phyloP scores from a whole-genome alignment of 2,797 vertebrate species.

The Sylvilagus floridanus region DNA sequence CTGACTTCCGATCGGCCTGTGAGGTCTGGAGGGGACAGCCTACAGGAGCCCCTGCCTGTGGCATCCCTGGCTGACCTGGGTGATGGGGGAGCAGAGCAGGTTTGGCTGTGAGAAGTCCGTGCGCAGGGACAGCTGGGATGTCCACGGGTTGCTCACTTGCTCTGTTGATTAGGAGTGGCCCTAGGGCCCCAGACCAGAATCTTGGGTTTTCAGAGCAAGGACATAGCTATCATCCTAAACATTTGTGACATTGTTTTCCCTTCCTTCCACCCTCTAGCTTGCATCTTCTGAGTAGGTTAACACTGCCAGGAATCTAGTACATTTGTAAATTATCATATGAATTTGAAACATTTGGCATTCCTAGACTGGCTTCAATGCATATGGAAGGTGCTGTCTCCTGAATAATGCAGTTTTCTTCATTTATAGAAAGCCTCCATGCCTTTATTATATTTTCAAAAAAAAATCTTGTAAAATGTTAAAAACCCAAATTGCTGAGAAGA shows the following conservation, averaged over 20 bases:
- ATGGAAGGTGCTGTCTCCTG: not conserved
- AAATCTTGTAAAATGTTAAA: not conserved
- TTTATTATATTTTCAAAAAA: slow-evolving; percentile 28
- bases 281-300: not conserved
- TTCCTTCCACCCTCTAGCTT: not conserved
- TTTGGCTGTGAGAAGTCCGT: not conserved
- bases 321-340: not conserved
- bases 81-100: not conserved
- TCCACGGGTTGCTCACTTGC: not conserved
- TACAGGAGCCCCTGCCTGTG: not conserved
- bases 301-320: not conserved
- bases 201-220: slow-evolving; percentile 13
- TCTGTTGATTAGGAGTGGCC: not conserved
- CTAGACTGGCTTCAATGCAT: not conserved
- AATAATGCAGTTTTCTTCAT: slow-evolving; percentile 4
- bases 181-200: not conserved
- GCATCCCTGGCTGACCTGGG: not conserved
- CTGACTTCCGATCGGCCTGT: not conserved
- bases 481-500: slow-evolving; percentile 12
- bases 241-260: slow-evolving; percentile 30
- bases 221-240: slow-evolving; percentile 3
- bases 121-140: fast-evolving
- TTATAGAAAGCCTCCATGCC: not conserved
- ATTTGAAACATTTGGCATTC: not conserved
- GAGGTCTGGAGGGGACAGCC: not conserved